Base-by-base conservation (phyloP, 2,113 vertebrate species). In the Silurus meridionalis region DNA sequence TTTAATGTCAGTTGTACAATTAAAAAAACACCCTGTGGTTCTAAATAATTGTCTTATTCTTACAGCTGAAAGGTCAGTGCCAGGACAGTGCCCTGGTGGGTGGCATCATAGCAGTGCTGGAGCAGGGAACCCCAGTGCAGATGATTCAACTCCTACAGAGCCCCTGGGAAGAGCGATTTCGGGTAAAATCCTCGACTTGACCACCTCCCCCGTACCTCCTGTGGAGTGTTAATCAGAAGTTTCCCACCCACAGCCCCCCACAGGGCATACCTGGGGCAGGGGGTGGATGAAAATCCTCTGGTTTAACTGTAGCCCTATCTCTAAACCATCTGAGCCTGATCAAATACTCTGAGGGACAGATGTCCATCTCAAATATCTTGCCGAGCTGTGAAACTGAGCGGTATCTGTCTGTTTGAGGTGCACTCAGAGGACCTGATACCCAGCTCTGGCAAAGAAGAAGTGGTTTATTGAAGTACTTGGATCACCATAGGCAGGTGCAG, bases 111-210 rank as follows among this genome's bases (percentile, higher is more conserved):
- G 95, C 96, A 11, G 95, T 96, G 88, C 91, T 97, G 93, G 97
- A 98, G 91, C 95, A 96, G 89, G 97, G 97, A 84, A 91, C 91
- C 82, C 96, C 97, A 69, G 94, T 98, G 84, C 96, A 97, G 94
- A 97, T 98, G 96, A 97, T 98, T 93, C 96, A 97, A 93, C 96
- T 98, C 87, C 95, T 98, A 83, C 97, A 98, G 94, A 97, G 96
- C 90, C 95, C 97, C 91, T 98, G 97, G 97, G 97, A 98, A 91
- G 97, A 98, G 92, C 93, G 97, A 92, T 98, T 98, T 94, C 96
- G 96, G 95, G 97, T 98, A 95, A 95, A 95, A 91, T 86, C 89
- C 74, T 84, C 19, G 58, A 80, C 19, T 88, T 86, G 55, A 37
- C 66, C 69, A 50, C 50, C 88, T 71, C 75, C 81, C 85, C 86